Base-by-base conservation (phyloP, 2,888 invertebrate genomes). In the Ormyrus rosae region DNA sequence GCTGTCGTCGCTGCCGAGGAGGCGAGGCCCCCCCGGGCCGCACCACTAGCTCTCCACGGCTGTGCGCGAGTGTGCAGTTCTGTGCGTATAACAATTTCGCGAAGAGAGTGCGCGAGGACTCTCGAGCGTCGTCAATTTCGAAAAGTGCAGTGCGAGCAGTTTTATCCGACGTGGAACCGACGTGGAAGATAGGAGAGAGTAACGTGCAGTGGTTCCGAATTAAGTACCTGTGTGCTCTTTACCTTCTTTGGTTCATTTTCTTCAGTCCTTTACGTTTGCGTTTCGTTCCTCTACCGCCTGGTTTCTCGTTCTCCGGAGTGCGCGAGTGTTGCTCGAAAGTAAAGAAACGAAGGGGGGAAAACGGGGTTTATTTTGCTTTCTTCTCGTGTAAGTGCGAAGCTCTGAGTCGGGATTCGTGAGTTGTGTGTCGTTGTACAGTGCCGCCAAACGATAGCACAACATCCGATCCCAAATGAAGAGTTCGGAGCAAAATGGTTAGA, bases 401-500 rank as follows among this genome's bases (percentile, higher is more conserved):
- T 64, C 46, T 63, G 76, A 70, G 53, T 51, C 69, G 70, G 67
- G 82, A 75, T 78, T 46, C 74, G 80, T 71, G 86, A 87, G 90
- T 90, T 90, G 90, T 90, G 90, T 91, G 89, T 90, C 89, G 89
- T 90, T 89, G 89, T 90, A 89, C 89, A 89, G 80, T 80, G 90
- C 90, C 89, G 89, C 89, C 88, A 88, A 88, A 90, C 91, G 90
- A 90, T 90, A 90, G 88, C 90, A 90, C 90, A 90, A 90, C 90
- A 91, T 91, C 90, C 90, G 89, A 94, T 94, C 94, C 95, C 95
- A 95, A 95, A 96, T 96, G 96, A 96, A 96, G 96, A 95, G 95
- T 95, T 95, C 93, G 95, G 95, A 95, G 96, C 96, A 97, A 96
- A 96, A 99, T 99, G 99, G 98, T 99, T 96, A 98, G 98, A 96